Base-by-base conservation (phyloP, 2,888 invertebrate genomes). In the Thereva unica region DNA sequence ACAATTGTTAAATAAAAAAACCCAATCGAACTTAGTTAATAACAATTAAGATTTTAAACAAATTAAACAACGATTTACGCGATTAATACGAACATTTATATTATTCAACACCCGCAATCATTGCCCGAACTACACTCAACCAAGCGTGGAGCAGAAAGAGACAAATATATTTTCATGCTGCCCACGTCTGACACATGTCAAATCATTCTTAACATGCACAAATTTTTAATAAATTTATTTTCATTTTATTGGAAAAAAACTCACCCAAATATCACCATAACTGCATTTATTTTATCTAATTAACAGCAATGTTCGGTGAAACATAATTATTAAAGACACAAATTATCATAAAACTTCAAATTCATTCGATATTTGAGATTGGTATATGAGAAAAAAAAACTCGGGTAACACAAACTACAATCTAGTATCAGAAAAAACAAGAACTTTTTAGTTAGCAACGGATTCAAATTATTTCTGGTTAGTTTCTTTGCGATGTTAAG, bases 131-230 rank as follows among this genome's bases (percentile, higher is more conserved):
- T 23, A 23, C 23, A 23, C 23, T 23, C 23, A 23, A 23, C 23
- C 23, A 23, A 23, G 23, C 23, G 23, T 23, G 23, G 23, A 23
- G 23, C 23, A 23, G 23, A 23, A 23, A 23, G 23, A 23, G 23
- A 23, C 23, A 23, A 23, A 23, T 23, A 23, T 23, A 23, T 23
- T 23, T 23, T 38, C 34, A 53, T n/a, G 23, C 23, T 41, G 23
- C 61, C 61, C 61, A 61, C 61, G 61, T 61, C 49, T 61, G 61
- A 42, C 61, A 61, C 50, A 50, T 61, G 61, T 61, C 50, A 61
- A 53, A 50, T 41, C 49, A 9, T 34, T 49, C 61, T 47, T 10
- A 45, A 12, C 23, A 23, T 23, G 23, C 23, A 23, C 1, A 23
- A 23, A 23, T 23, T 23, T 23, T 3, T 50, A 23, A 8, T 10